Conservation (phyloP, 2,797 vertebrate genomes). For the Coregonus ussuriensis region DNA sequence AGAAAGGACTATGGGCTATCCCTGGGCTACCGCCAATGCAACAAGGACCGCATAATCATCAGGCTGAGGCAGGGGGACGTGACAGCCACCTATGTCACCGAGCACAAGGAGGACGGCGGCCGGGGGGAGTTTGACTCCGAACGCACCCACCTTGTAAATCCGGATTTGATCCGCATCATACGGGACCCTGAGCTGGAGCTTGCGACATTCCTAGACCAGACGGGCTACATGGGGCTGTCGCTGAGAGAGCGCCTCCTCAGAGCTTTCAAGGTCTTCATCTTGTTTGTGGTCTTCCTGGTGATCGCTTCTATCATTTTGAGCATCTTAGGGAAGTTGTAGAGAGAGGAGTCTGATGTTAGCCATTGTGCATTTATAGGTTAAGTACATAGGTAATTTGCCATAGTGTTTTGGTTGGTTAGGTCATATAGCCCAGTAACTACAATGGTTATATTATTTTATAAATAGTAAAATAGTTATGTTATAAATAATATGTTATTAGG, state of each 20-base stretch:
- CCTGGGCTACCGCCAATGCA: conserved; percentile 4
- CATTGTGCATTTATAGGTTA: no score
- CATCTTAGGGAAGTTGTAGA: no score
- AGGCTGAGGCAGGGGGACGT: neutral
- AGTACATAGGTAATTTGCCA: no score
- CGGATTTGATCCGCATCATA: conserved; percentile 42
- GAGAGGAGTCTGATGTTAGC: no score
- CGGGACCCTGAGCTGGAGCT: conserved; percentile 39
- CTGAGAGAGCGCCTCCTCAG: neutral
- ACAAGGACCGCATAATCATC: conserved; percentile 58
- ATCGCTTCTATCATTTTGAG: no score
- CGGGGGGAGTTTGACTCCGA: conserved; percentile 38
- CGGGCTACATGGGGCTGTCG: neutral
- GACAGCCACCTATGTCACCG: conserved; percentile 45
- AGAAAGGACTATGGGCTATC: conserved; percentile 32
- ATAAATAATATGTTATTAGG: neutral
- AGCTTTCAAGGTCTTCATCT: no score
- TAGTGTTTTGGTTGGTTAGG: neutral
- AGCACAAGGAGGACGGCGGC: conserved; percentile 5
- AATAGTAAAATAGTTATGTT: neutral
- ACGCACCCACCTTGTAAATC: conserved; percentile 35
- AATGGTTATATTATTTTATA: neutral
- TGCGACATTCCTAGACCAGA: conserved; percentile 30
- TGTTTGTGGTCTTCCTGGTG: no score
- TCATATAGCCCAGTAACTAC: neutral